A percentile compares a stretch with the other conserved stretches of the same genome.
Evolutionary conservation across 2,888 invertebrate genomes (phyloP).

Genomic region (Aphodius granarius): DNA sequence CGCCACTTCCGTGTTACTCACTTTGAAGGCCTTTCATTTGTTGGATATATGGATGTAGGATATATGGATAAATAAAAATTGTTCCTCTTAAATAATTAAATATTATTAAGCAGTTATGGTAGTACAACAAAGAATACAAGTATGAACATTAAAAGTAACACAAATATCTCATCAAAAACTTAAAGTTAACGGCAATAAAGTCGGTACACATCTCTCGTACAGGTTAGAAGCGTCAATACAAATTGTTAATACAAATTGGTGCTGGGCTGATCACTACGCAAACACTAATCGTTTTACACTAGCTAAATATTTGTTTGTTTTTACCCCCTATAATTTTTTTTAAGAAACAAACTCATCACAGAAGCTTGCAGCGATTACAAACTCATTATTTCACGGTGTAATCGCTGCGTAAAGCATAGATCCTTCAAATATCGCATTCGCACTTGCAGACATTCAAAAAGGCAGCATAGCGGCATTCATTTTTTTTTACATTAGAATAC

Average conservation of each 20-base stretch:
- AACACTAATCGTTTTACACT: constrained; percentile 41
- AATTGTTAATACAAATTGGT: constrained; percentile 41
- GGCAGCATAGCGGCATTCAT: constrained; percentile 44
- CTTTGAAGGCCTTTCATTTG: no score
- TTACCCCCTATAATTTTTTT: constrained; percentile 36
- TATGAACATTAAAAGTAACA: constrained; percentile 6
- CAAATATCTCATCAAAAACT: not conserved
- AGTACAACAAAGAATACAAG: constrained; percentile 22
- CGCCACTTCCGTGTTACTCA: no score
- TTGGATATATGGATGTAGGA: not conserved
- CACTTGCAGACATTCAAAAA: constrained; percentile 37
- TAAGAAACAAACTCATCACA: constrained; percentile 52
- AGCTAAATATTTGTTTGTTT: constrained; percentile 43
- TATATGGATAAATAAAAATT: not conserved
- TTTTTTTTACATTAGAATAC: constrained; percentile 17
- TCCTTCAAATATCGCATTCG: constrained; percentile 37
- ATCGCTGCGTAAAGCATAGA: constrained; percentile 46
- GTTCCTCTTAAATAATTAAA: constrained; percentile 25
- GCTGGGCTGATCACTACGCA: constrained; percentile 46
- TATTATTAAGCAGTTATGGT: constrained; percentile 29
- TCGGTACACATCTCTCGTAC: constrained; percentile 25
- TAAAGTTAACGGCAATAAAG: not conserved
- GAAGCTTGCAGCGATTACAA: constrained; percentile 47
- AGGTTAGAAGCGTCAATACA: constrained; percentile 43
- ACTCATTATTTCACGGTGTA: constrained; percentile 19